phyloP scores from a whole-genome alignment of 2,888 invertebrate species.

The Hyposoter didymator region DNA sequence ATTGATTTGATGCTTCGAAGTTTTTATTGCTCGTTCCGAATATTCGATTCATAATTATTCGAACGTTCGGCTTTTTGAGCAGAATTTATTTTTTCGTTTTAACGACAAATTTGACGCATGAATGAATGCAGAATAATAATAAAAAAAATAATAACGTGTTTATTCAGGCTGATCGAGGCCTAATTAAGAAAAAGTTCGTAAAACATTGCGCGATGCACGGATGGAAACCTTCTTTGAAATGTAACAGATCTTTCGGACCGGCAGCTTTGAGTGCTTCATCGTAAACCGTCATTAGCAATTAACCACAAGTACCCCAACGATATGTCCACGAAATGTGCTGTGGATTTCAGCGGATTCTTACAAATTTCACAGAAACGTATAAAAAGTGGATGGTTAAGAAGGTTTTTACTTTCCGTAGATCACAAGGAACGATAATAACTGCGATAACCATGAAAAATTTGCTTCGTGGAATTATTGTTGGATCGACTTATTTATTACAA shows the following conservation, averaged over 20 bases:
- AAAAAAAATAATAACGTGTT: slow-evolving; percentile 1
- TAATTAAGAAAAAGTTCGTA: neutral
- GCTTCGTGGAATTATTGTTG: neutral
- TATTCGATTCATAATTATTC: neutral
- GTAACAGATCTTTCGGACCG: slow-evolving; percentile 1
- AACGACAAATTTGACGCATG: neutral
- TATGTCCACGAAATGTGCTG: slow-evolving; percentile 10
- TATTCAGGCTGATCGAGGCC: slow-evolving; percentile 1
- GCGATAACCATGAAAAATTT: neutral
- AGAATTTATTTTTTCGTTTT: too few species aligned
- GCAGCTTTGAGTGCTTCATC: slow-evolving; percentile 19
- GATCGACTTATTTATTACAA: neutral
- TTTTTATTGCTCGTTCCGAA: neutral
- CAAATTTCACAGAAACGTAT: neutral
- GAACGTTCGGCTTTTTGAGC: neutral
- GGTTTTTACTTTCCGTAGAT: neutral
- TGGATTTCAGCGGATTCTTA: slow-evolving; percentile 4
- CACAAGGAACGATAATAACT: neutral
- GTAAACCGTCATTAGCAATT: slow-evolving; percentile 30
- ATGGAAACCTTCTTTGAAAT: slow-evolving; percentile 29
- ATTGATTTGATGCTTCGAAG: neutral
- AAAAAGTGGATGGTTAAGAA: slow-evolving; percentile 4
- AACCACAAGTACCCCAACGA: slow-evolving; percentile 25
- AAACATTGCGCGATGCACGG: neutral
- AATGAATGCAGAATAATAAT: neutral